Evolutionary conservation across 2,797 vertebrate genomes (phyloP), one percentile per base, ranked within the genome.

Genomic region (Sebastes hubbsi): DNA sequence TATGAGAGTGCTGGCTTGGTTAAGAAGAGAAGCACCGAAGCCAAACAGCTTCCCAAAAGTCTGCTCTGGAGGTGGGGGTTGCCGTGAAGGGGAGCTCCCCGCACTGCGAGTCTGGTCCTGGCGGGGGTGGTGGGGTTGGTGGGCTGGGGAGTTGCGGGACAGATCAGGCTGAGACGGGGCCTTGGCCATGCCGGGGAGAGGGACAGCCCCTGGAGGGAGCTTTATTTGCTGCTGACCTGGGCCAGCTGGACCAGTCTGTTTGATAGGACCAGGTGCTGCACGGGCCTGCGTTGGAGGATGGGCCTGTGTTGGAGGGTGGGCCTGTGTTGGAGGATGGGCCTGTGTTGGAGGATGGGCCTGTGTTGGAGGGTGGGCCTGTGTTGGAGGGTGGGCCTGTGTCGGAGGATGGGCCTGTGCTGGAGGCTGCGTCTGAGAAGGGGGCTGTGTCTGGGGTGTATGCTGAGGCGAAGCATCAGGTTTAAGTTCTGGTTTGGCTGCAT

Each of bases 1-100:
- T 94, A 99, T 99, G 12, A 99, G 96, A 2, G 96, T 99, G 92
- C 96, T 99, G 8, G 99, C 99, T 93, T 99, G 98, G 94, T 98
- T 99, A 80, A 99, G 95, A 22, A 99, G 97, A 14, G 98, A 99
- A 0, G 98, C 98, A 13, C 99, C 99, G 0, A 99, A 98, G 76
- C 99, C 99, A 0, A 99, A 99, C 66, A 99, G 96, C 92, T 99
- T 99, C 85, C 98, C 99, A 0, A 99, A 99, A 63, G 97, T 94
- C 90, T 97, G 97, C 82, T 99, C 98, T 8, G 96, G 96, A 46
- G 97, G 95, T 36, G 96, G 97, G 78, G 96, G 94, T 85, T 97
- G 96, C 84, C 97, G 97, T 0, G 92, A 95, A 2, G 95, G 97
- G 3, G 84, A 95, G 73, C 98, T 98, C 86, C 96, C 97, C 0